Conservation (phyloP, 2,888 invertebrate species). For the Zygaena filipendulae region DNA sequence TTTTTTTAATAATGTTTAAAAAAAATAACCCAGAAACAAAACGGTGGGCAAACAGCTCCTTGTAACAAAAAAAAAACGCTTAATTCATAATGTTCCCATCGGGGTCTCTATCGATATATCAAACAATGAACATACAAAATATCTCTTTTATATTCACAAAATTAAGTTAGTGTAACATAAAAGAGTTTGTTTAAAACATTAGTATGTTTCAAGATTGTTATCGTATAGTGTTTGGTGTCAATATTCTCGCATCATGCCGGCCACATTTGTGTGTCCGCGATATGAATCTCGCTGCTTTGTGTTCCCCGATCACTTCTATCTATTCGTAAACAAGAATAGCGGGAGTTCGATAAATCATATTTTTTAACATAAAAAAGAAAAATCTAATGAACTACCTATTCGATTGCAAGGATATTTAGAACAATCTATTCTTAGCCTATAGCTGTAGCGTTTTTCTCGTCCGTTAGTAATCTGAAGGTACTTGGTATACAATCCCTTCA, state of each 20-base stretch:
- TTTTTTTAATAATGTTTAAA: too few relatives aligned
- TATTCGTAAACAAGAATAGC: slow-evolving; percentile 63
- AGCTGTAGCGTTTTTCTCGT: too few relatives aligned
- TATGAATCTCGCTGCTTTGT: slow-evolving; percentile 53
- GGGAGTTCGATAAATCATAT: slow-evolving; percentile 61
- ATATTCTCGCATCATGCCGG: slow-evolving; percentile 66
- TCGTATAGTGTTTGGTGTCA: slow-evolving; percentile 62
- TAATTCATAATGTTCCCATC: too few relatives aligned
- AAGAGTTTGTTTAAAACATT: slow-evolving; percentile 69
- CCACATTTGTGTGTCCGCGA: slow-evolving; percentile 49
- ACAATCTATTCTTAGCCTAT: too few relatives aligned
- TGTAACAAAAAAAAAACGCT: too few relatives aligned
- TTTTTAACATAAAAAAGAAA: slow-evolving; percentile 15
- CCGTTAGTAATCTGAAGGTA: too few relatives aligned
- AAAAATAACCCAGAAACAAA: too few relatives aligned
- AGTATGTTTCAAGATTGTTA: slow-evolving; percentile 60
- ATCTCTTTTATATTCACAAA: slow-evolving; percentile 55
- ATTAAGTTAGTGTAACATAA: slow-evolving; percentile 64
- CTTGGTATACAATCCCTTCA: too few relatives aligned
- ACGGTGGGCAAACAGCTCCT: too few relatives aligned
- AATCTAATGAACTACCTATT: too few relatives aligned
- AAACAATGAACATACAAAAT: slow-evolving; percentile 36
- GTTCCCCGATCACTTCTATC: slow-evolving; percentile 44
- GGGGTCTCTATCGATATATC: slow-evolving; percentile 33
- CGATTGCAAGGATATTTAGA: too few relatives aligned